Evolutionary conservation across 1,140 invertebrate genomes (phyloP).

Genomic region (Drosophila gunungcola): DNA sequence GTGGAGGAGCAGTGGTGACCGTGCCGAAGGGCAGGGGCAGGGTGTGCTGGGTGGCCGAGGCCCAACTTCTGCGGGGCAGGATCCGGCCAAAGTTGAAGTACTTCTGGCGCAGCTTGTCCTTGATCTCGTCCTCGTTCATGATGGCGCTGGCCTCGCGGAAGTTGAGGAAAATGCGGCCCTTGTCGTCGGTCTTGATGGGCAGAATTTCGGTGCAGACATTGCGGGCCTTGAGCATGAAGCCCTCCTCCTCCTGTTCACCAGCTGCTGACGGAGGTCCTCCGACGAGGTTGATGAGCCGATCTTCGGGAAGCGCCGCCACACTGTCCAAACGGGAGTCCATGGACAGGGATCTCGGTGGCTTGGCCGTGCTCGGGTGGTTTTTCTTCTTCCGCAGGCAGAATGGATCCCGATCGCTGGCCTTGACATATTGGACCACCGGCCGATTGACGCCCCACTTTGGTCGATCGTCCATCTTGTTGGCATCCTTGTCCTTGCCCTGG

Average conservation of each 20-base stretch:
- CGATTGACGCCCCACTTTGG: conserved; percentile 88
- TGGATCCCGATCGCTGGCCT: conserved; percentile 90
- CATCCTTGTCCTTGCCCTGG: conserved; percentile 62
- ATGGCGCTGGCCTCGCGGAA: conserved; percentile 82
- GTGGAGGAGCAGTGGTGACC: conserved; percentile 54
- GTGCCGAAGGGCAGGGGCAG: conserved; percentile 70
- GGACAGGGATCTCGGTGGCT: conserved; percentile 68
- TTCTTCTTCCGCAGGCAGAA: conserved; percentile 85
- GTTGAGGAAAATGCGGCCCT: conserved; percentile 81
- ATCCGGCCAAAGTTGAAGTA: conserved; percentile 82
- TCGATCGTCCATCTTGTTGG: conserved; percentile 85
- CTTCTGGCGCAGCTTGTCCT: conserved; percentile 79
- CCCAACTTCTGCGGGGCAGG: conserved; percentile 77
- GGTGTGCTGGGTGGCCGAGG: conserved; percentile 76
- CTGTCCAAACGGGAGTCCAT: conserved; percentile 76
- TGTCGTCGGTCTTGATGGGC: conserved; percentile 83
- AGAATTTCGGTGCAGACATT: conserved; percentile 84
- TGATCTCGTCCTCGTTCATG: conserved; percentile 84
- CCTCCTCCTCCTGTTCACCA: conserved; percentile 60
- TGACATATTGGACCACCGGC: conserved; percentile 88
- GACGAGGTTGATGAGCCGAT: conserved; percentile 29
- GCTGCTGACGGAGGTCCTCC: conserved; percentile 21
- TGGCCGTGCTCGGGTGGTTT: conserved; percentile 51
- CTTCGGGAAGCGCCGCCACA: conserved; percentile 50
- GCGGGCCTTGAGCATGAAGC: conserved; percentile 77